Evolutionary conservation across 2,888 invertebrate species (phyloP), one percentile per base, ranked within the genome.

Genomic region (Tupiocoris notatus): DNA sequence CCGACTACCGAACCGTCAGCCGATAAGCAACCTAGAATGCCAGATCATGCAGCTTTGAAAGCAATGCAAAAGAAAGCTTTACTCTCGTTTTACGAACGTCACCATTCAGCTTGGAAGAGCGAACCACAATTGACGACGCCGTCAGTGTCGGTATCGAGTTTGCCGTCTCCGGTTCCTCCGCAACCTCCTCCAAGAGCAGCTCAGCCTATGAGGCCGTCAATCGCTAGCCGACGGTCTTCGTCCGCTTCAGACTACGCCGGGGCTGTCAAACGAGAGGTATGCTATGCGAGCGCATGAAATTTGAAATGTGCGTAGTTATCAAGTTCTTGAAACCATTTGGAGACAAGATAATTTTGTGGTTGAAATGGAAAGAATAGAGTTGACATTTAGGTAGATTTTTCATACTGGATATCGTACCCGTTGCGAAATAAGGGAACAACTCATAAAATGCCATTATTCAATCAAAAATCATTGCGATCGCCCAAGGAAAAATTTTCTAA

Each of bases 41-140:
- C 80, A 81, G 81, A 81, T 73, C 80, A 81, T 22, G 80, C 91
- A 7, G 91, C 92, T 0, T 84, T 93, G 25, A 93, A 93, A 84
- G 91, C 91, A 16, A 90, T 92, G 78, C 93, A 93, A 82, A 93
- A 93, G 84, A 92, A 92, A 83, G 93, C 93, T 0, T 86, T 94
- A 6, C 86, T 92, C 77, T 91, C 91, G 0, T 94, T 92, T 82
- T 92, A 93, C 83, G 92, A 93, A 82, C 86, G 92, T 64, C 92
- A 92, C 81, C 88, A 89, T 68, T 83, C 79, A 16, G 84, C 86
- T 12, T 89, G 88, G 88, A 84, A 87, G 73, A 88, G 88, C 0
- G 88, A 89, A 80, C 88, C 88, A 0, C 88, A 88, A 75, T 82
- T 88, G 9, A 85, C 86, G 77, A 80, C 57, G 75, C 80, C 23